These are phyloP conservation scores for Gymnogyps californianus DNA, from an alignment of 2,113 vertebrate genomes.

Conservation along the genomic window DNA sequence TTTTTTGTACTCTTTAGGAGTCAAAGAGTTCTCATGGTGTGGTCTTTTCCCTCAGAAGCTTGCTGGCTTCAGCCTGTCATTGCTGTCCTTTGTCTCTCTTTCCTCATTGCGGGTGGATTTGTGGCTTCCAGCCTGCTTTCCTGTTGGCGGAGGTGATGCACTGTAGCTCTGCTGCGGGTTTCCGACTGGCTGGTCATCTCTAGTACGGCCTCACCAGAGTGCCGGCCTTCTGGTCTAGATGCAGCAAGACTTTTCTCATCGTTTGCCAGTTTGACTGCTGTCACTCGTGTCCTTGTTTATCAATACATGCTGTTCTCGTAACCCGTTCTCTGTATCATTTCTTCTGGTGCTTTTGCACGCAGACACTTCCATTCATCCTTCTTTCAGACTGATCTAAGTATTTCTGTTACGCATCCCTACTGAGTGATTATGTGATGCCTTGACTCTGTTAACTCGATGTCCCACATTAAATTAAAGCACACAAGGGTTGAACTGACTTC, in stretches of 20 bases:
- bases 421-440: not conserved
- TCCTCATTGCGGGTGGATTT: not conserved
- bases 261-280: not conserved
- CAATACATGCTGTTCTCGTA: accelerated
- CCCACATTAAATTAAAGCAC: not conserved
- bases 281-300: not conserved
- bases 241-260: not conserved
- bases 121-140: not conserved
- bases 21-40: not conserved
- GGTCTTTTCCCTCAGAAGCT: not conserved
- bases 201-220: not conserved
- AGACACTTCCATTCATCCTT: not conserved
- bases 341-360: not conserved
- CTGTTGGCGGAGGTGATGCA: not conserved
- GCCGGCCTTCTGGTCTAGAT: not conserved
- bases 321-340: not conserved
- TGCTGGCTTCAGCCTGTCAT: not conserved
- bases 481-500: not conserved
- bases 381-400: not conserved
- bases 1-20: not conserved
- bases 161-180: not conserved
- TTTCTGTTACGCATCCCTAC: not conserved
- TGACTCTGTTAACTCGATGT: not conserved
- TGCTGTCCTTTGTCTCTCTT: not conserved
- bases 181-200: not conserved